Evolutionary conservation across 2,113 vertebrate genomes (phyloP), one percentile per base, ranked within the genome.

Genomic region (Actinemys pallida): DNA sequence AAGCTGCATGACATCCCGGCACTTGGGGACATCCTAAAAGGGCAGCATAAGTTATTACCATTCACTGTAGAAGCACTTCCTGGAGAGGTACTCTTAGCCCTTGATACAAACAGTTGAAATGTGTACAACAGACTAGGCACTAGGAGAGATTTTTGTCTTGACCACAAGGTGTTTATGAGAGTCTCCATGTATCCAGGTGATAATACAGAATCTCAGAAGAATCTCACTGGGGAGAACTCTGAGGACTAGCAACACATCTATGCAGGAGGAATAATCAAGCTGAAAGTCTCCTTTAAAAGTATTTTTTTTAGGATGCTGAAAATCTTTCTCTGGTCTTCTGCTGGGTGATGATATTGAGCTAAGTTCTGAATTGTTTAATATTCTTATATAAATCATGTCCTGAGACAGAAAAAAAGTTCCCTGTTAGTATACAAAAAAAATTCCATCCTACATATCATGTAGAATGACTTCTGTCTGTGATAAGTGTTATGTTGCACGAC

Each of bases 1-100:
- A 79, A 89, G 91, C 93, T 94, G 69, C 90, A 96, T 12, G 94
- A 75, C 45, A n/a, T 72, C 79, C 80, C 79, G 53, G 91, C 65
- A 90, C 84, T 89, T 13, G 27, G 29, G 19, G 35, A 83, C 91
- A 14, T 62, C 49, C 76, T 92, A 90, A 85, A 87, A 85, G 86
- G 87, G 27, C 13, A 86, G 81, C 27, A 79, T 35, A 87, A 81
- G 19, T 39, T 78, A 81, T 84, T 82, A 79, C 19, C 88, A 93
- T 69, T 83, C 52, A 83, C 47, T 91, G 86, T 53, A 88, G 56
- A 79, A 80, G 93, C 93, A 81, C 20, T 59, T 35, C 53, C 13
- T 3, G 27, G 10, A 52, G 22, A n/a, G 39, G 8, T 19, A 1
- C 9, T 39, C 53, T n/a, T 6, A 1, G 20, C 91, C 62, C 65